Percentiles rank a stretch among this genome's conserved stretches.
Conservation (phyloP, 1,140 invertebrate genomes). For the Coelopa frigida region DNA sequence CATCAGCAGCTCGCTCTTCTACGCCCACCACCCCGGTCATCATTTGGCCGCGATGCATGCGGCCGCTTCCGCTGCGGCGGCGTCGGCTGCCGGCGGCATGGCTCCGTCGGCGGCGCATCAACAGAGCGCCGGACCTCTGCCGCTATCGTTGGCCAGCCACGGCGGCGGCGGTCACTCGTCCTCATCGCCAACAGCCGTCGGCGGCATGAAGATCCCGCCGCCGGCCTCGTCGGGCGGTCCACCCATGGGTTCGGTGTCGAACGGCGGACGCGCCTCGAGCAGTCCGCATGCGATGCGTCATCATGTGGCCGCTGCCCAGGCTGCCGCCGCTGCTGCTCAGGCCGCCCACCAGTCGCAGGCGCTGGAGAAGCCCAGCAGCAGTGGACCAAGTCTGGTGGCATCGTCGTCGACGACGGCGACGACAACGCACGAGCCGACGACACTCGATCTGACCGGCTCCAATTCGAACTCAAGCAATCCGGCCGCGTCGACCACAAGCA, state of each 20-base stretch:
- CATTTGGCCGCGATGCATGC: conserved; percentile 35
- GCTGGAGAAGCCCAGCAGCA: conserved; percentile 8
- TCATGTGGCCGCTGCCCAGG: conserved; percentile 26
- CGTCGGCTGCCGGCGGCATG: conserved; percentile 26
- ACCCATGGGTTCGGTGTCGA: conserved; percentile 15
- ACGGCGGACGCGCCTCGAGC: conserved; percentile 22
- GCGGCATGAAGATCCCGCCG: conserved; percentile 23
- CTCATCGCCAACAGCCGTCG: conserved; percentile 31
- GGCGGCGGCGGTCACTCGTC: conserved; percentile 22
- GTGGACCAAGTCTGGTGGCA: not conserved
- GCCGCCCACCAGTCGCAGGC: conserved; percentile 13
- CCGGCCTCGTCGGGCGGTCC: conserved; percentile 15
- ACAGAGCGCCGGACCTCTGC: conserved; percentile 14
- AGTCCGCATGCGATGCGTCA: conserved; percentile 39
- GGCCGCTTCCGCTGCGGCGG: too few relatives aligned
- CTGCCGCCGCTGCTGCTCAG: conserved; percentile 23
- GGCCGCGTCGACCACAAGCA: conserved; percentile 31
- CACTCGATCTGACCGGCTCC: conserved; percentile 38
- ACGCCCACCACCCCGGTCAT: conserved; percentile 28
- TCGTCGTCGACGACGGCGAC: too few relatives aligned
- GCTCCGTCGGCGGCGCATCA: conserved; percentile 36
- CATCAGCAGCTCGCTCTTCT: conserved; percentile 32
- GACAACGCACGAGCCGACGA: conserved; percentile 31
- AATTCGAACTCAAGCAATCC: conserved; percentile 41
- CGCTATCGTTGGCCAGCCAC: conserved; percentile 12